phyloP scores from a whole-genome alignment of 2,113 vertebrate species.

The Chiloscyllium plagiosum region DNA sequence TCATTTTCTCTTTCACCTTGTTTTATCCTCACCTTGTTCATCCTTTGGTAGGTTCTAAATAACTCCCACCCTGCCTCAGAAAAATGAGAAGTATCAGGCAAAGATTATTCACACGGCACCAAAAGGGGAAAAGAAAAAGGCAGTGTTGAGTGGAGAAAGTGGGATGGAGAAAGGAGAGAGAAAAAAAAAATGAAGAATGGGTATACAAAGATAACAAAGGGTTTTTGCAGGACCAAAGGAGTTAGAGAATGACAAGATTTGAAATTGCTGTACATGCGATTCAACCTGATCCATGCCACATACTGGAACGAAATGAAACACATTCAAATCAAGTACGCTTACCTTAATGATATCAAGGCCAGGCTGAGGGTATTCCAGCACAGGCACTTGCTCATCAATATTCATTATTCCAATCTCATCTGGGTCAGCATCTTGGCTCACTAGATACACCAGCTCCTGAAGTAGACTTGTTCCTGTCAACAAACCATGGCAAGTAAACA shows the following conservation, averaged over 20 bases:
- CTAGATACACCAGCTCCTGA: conserved; percentile 93
- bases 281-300: not conserved
- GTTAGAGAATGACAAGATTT: not conserved
- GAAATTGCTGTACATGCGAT: not conserved
- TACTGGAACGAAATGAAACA: not conserved
- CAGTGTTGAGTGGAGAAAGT: no score
- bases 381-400: conserved; percentile 94
- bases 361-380: conserved; percentile 91
- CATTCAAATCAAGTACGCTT: conserved; percentile 6
- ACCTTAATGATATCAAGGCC: conserved; percentile 98
- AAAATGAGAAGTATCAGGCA: not conserved
- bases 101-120: not conserved
- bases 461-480: conserved; percentile 83
- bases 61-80: not conserved
- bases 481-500: conserved; percentile 20
- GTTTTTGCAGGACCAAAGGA: not conserved
- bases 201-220: no score
- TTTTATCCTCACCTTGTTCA: no score
- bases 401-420: conserved; percentile 98
- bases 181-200: not conserved
- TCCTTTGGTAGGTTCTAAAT: no score
- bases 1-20: no score
- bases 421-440: conserved; percentile 93
- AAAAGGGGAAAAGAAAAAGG: not conserved
- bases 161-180: not conserved